Conservation (phyloP, 2,797 vertebrate genomes). For the Sebastes miniatus region DNA sequence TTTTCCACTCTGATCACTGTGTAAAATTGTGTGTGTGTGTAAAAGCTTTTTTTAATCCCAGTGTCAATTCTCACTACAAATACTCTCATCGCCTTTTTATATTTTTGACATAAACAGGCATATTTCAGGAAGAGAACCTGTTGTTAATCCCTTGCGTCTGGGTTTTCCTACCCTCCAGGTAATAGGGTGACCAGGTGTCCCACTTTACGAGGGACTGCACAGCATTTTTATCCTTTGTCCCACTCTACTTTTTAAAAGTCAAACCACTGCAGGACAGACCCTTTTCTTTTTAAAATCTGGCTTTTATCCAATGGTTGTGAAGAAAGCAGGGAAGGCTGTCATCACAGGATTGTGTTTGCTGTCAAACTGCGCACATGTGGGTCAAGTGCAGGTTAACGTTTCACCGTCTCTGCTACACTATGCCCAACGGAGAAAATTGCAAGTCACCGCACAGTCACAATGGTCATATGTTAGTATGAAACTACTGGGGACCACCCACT, state of each 20-base stretch:
- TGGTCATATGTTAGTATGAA: not conserved
- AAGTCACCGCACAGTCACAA: not conserved
- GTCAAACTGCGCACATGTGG: too few species aligned
- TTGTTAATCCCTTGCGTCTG: not conserved
- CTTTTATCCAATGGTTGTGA: too few species aligned
- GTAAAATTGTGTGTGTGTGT: not conserved
- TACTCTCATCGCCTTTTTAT: not conserved
- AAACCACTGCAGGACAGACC: too few species aligned
- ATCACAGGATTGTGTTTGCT: too few species aligned
- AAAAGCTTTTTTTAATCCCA: not conserved
- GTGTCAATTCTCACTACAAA: not conserved
- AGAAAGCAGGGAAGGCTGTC: too few species aligned
- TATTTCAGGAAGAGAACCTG: not conserved
- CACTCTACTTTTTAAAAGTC: too few species aligned
- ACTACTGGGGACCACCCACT: not conserved
- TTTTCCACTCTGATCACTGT: not conserved
- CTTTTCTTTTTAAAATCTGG: too few species aligned
- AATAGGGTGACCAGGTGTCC: not conserved
- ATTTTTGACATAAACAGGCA: not conserved
- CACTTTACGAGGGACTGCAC: too few species aligned
- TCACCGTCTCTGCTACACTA: too few species aligned
- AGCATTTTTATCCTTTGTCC: too few species aligned
- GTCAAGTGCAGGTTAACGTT: too few species aligned
- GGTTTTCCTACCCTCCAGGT: not conserved
- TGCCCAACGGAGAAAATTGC: too few species aligned